Percentiles rank a stretch among this genome's conserved stretches.
These are phyloP conservation scores for Drosophila setosimentum DNA, from an alignment of 2,888 invertebrate species.

Conservation along the genomic window DNA sequence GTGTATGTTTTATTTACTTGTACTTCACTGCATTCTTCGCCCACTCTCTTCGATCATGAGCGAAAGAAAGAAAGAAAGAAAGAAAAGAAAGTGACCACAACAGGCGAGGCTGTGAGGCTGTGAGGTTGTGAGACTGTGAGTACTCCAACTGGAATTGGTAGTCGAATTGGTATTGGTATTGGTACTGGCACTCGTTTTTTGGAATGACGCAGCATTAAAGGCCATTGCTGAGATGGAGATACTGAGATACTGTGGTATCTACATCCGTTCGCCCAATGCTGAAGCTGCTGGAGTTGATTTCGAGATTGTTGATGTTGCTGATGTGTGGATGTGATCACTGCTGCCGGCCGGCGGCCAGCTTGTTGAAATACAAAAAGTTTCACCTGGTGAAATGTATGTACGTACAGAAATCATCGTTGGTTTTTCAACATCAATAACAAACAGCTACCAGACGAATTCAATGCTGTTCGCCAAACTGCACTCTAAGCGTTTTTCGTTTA, in stretches of 20 bases:
- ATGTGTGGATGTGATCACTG: constrained; percentile 32
- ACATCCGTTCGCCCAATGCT: constrained; percentile 55
- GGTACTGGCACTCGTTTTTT: constrained; percentile 24
- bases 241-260: constrained; percentile 43
- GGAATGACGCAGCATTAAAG: constrained; percentile 62
- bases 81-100: constrained; percentile 77
- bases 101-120: constrained; percentile 22
- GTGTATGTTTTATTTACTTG: constrained; percentile 33
- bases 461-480: constrained; percentile 35
- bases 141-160: constrained; percentile 49
- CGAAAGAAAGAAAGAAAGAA: constrained; percentile 60
- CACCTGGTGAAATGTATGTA: constrained; percentile 39
- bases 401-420: constrained; percentile 46
- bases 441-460: constrained; percentile 27
- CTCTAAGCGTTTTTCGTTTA: constrained; percentile 29
- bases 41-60: constrained; percentile 61
- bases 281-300: constrained; percentile 19
- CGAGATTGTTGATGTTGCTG: constrained; percentile 29
- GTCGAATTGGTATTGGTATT: constrained; percentile 15
- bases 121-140: constrained; percentile 18
- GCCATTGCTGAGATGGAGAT: constrained; percentile 19
- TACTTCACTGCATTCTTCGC: constrained; percentile 56
- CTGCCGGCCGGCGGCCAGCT: constrained; percentile 47
- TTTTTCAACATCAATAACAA: constrained; percentile 46
- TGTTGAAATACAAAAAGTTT: constrained; percentile 45